These are phyloP conservation scores for Oceanites oceanicus DNA, from an alignment of 2,113 vertebrate species.

Conservation along the genomic window DNA sequence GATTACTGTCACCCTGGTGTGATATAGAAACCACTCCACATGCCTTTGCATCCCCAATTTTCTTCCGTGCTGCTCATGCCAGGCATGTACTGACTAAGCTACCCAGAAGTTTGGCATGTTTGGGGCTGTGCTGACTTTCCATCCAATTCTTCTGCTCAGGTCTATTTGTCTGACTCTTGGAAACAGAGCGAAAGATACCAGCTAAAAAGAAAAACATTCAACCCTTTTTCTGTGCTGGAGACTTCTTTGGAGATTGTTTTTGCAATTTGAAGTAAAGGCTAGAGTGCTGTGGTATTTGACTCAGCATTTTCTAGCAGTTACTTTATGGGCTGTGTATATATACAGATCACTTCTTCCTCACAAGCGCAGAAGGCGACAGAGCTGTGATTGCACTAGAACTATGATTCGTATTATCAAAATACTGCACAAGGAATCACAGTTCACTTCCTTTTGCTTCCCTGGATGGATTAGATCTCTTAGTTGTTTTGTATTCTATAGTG, in stretches of 20 bases:
- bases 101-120: neutral
- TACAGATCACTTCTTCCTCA: neutral
- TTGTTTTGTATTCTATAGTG: neutral
- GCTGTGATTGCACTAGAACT: neutral
- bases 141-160: neutral
- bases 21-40: neutral
- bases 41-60: neutral
- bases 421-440: neutral
- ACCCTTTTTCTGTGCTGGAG: neutral
- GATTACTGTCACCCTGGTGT: neutral
- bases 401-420: rapidly evolving
- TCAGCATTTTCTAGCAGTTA: neutral
- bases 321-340: neutral
- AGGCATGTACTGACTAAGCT: neutral
- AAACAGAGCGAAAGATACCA: neutral
- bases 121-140: neutral
- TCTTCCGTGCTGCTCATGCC: neutral
- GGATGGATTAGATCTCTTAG: neutral
- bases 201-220: neutral
- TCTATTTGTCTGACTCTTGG: neutral
- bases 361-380: neutral
- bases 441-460: neutral
- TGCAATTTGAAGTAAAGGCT: neutral
- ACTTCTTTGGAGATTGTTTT: neutral
- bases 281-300: neutral